A percentile compares a stretch with the other conserved stretches of the same genome.
Evolutionary conservation across 2,113 vertebrate species (phyloP).

Genomic region (Merops nubicus): DNA sequence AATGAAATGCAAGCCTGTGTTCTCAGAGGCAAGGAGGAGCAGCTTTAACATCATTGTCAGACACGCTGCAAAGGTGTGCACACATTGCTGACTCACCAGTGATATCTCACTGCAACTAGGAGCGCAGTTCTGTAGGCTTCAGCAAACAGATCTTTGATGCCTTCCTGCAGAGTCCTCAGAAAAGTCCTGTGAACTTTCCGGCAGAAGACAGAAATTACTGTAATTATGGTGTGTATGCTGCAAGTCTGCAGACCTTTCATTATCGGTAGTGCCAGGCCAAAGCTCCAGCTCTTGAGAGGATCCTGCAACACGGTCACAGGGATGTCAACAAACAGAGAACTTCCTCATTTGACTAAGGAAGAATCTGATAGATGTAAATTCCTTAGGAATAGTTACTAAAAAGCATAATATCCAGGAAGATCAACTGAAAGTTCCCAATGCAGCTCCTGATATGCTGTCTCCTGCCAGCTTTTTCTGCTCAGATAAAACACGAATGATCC

Average conservation of each 20-base stretch:
- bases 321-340: not conserved
- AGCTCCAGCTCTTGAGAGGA: not conserved
- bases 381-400: not conserved
- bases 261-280: rapidly evolving
- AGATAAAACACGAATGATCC: not conserved
- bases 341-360: not conserved
- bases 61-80: not conserved
- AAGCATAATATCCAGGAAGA: not conserved
- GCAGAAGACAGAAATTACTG: not conserved
- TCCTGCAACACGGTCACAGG: not conserved
- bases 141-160: not conserved
- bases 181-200: not conserved
- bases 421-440: not conserved
- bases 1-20: not conserved
- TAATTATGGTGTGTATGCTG: not conserved
- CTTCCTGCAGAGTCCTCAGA: not conserved
- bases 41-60: not conserved
- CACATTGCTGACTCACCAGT: not conserved
- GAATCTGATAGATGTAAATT: not conserved
- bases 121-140: not conserved
- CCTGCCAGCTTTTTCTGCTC: not conserved
- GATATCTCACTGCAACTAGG: not conserved
- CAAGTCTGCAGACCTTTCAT: not conserved
- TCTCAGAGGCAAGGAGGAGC: not conserved
- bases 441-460: not conserved